Evolutionary conservation across 2,113 vertebrate genomes (phyloP).

Genomic region (Anser cygnoides): DNA sequence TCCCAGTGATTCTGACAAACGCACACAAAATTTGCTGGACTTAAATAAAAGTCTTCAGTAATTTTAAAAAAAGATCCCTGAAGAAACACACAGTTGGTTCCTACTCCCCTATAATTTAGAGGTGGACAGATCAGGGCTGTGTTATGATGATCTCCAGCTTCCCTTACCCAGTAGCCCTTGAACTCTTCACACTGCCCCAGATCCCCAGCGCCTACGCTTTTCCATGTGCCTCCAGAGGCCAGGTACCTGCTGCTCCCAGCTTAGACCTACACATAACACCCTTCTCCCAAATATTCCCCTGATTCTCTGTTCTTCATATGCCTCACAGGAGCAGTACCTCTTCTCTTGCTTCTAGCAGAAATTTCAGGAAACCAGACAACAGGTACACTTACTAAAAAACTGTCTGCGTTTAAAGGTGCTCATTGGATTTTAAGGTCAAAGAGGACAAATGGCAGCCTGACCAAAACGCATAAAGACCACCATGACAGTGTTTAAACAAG

Average conservation of each 20-base stretch:
- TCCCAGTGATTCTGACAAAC: neutral
- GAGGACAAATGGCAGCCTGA: neutral
- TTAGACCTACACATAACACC: neutral
- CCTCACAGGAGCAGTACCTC: too few relatives aligned
- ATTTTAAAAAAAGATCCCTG: neutral
- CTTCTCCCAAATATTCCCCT: neutral
- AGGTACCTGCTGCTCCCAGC: neutral
- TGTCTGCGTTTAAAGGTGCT: neutral
- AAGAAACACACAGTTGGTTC: neutral
- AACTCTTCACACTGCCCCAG: rapidly evolving
- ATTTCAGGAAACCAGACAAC: neutral
- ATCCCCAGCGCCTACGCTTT: neutral
- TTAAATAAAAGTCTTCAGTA: neutral
- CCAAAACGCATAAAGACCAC: neutral
- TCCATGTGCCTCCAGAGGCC: neutral
- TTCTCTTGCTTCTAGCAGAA: neutral
- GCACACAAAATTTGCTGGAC: rapidly evolving
- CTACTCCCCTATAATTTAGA: neutral
- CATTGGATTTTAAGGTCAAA: neutral
- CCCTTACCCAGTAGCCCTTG: too few relatives aligned
- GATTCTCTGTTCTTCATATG: neutral
- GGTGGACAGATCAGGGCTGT: neutral
- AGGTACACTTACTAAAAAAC: neutral
- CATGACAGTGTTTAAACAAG: neutral
- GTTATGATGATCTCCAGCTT: neutral